Evolutionary conservation across 2,113 vertebrate genomes (phyloP).

Genomic region (Malurus elegans): DNA sequence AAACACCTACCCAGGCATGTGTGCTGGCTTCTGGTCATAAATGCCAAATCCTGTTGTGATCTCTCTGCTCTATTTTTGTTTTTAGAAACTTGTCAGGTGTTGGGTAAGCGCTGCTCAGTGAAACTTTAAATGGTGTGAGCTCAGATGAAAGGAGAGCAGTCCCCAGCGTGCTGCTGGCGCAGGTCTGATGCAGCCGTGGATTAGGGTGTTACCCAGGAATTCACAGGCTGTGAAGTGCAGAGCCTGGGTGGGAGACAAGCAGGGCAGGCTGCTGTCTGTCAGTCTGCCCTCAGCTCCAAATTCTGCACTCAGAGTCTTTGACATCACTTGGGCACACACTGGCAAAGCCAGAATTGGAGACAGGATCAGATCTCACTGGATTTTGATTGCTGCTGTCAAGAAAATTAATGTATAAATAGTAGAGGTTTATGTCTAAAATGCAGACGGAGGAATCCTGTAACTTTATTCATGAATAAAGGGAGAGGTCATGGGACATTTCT

Average conservation of each 20-base stretch:
- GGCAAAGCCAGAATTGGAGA: background rate
- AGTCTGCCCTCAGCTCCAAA: background rate
- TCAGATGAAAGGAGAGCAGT: background rate
- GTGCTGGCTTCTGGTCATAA: rapidly evolving
- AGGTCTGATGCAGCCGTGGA: background rate
- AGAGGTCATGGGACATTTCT: too few relatives aligned
- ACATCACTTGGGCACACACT: background rate
- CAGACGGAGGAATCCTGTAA: too few relatives aligned
- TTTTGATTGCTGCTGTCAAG: background rate
- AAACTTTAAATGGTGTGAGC: background rate
- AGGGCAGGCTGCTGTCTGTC: background rate
- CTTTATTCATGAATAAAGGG: too few relatives aligned
- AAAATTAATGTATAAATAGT: too few relatives aligned
- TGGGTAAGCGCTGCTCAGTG: background rate
- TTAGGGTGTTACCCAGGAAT: background rate
- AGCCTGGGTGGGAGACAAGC: too few relatives aligned
- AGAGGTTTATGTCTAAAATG: too few relatives aligned
- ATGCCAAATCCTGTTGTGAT: background rate
- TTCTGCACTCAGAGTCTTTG: background rate
- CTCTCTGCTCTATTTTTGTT: background rate
- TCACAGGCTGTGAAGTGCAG: rapidly evolving
- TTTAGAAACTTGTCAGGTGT: background rate
- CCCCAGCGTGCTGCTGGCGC: too few relatives aligned
- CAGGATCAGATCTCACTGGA: background rate
- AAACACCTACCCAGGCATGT: background rate